phyloP scores from a whole-genome alignment of 2,797 vertebrate genomes.

The Aphelocoma californica region DNA sequence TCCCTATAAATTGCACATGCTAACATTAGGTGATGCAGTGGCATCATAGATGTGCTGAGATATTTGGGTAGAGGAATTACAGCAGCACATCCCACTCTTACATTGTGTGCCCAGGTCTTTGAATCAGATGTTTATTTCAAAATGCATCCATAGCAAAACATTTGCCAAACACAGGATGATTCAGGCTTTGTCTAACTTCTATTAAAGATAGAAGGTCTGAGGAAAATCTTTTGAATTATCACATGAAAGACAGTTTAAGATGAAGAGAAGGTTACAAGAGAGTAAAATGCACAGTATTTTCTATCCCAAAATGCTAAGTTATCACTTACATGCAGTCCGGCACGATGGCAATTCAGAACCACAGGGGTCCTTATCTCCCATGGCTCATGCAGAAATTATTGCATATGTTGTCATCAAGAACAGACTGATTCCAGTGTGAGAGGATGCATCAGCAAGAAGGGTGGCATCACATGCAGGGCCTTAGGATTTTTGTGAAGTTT shows the following conservation, averaged over 20 bases:
- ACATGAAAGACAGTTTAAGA: conserved; percentile 16
- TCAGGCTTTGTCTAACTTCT: conserved; percentile 3
- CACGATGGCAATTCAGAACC: not conserved
- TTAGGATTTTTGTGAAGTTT: not conserved
- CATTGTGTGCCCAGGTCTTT: not conserved
- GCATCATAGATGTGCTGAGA: not conserved
- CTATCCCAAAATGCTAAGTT: conserved; percentile 16
- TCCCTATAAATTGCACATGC: not conserved
- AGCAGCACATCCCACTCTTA: not conserved
- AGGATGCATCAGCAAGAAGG: not conserved
- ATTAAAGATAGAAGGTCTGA: not conserved
- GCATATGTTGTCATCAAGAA: not conserved
- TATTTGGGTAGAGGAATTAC: not conserved
- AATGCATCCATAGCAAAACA: not conserved
- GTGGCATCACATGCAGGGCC: not conserved
- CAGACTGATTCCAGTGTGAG: not conserved
- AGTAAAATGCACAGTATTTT: not conserved
- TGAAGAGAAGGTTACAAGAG: not conserved
- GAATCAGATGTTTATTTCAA: not conserved
- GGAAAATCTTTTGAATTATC: not conserved
- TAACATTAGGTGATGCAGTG: conserved; percentile 44
- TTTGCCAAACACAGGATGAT: not conserved
- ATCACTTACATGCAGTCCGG: conserved; percentile 27
- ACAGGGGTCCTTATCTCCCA: conserved; percentile 41
- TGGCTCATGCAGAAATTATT: conserved; percentile 10